Percentiles rank a stretch among this genome's conserved stretches.
These are phyloP conservation scores for Magallana nippona DNA, from an alignment of 2,888 invertebrate species.

Conservation along the genomic window DNA sequence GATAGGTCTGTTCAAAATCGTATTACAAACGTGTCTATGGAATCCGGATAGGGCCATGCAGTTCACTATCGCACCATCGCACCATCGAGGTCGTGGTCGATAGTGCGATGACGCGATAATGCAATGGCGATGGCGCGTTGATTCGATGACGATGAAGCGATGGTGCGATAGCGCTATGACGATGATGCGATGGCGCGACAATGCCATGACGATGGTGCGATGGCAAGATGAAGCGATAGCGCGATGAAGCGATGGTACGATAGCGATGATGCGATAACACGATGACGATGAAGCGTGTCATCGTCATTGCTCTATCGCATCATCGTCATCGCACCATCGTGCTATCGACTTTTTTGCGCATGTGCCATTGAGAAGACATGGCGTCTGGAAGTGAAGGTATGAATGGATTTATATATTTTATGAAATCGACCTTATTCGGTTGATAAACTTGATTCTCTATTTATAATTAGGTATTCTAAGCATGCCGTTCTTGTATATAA, in stretches of 20 bases:
- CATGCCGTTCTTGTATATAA: conserved; percentile 10
- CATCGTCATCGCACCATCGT: neutral
- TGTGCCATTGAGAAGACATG: conserved; percentile 15
- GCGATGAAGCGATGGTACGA: neutral
- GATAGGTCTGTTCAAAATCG: too few relatives aligned
- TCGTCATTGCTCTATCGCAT: neutral
- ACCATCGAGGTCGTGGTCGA: conserved; percentile 3
- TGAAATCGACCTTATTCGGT: neutral
- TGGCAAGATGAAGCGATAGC: conserved; percentile 5
- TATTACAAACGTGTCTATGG: too few relatives aligned
- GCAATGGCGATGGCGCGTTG: neutral
- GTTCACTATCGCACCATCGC: conserved; percentile 16
- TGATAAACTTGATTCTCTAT: neutral
- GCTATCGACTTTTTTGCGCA: conserved; percentile 10
- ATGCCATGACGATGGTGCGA: neutral
- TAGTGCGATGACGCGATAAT: conserved; percentile 1
- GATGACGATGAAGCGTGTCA: neutral
- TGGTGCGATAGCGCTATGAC: conserved; percentile 2
- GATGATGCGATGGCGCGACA: neutral
- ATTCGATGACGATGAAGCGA: conserved; percentile 5
- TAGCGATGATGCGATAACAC: conserved; percentile 1
- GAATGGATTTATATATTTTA: neutral
- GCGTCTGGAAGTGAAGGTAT: conserved; percentile 10
- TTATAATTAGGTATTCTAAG: neutral
- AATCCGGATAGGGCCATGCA: conserved; percentile 15